phyloP scores from a whole-genome alignment of 2,888 invertebrate genomes.

The Theristus sp. region DNA sequence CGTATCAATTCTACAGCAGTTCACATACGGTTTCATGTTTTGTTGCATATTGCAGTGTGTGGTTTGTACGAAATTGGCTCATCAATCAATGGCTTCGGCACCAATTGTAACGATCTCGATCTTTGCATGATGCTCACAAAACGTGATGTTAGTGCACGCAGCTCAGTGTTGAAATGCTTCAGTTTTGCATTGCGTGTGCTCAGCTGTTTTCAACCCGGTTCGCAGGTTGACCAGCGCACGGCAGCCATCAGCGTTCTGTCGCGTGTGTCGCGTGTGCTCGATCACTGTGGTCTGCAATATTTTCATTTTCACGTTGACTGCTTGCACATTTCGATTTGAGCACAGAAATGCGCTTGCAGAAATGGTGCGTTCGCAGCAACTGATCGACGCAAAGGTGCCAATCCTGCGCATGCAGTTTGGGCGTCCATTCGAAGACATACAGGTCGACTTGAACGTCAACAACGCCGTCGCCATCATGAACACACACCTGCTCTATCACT shows the following conservation, averaged over 20 bases:
- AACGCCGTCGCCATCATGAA: constrained; percentile 86
- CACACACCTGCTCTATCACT: constrained; percentile 76
- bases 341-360: too few species aligned
- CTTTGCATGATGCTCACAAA: constrained; percentile 66
- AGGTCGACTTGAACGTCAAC: constrained; percentile 85
- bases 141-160: not conserved
- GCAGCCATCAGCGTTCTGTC: not conserved
- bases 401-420: constrained; percentile 38
- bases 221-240: not conserved
- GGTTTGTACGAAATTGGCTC: constrained; percentile 80
- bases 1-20: not conserved
- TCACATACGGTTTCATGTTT: not conserved
- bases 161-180: not conserved
- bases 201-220: not conserved
- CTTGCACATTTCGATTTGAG: too few species aligned
- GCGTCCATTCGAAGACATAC: constrained; percentile 16
- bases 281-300: not conserved
- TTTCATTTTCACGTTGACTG: not conserved
- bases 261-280: not conserved
- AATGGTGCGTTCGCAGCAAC: not conserved
- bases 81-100: constrained; percentile 86
- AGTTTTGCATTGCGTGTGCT: too few species aligned
- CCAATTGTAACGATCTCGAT: constrained; percentile 79
- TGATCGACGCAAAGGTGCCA: constrained; percentile 60
- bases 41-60: constrained; percentile 8